Base-by-base conservation (phyloP, 1,140 invertebrate genomes). In the Scaptomyza graminum region DNA sequence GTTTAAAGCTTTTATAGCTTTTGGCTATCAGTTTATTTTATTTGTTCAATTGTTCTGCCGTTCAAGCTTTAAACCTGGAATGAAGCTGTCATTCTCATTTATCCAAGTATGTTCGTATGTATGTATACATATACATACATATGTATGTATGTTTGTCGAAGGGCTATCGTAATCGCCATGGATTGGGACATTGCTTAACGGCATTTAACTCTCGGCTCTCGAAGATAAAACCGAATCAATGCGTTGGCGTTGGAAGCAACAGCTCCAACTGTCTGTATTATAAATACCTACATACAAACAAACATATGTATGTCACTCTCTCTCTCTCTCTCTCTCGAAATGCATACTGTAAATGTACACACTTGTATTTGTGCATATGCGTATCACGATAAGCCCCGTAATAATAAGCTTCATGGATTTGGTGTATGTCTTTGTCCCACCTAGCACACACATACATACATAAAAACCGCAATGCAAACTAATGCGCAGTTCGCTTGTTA, bases 401-500 rank as follows among this genome's bases (percentile, higher is more conserved):
- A 57, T 65, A 56, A 55, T 64, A 64, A 56, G 37, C 22, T 15
- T 13, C 3, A 31, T 70, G 16, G 25, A 31, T 51, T 11, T 62
- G 28, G 5, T 62, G 28, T 31, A 31, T 31, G 61, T 64, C 15
- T 31, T 37, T 52, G 68, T 34, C 31, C 41, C 54, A 47, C 39
- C 31, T 9, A 34, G 7, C 31, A 34, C 31, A 34, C 9, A 34
- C 8, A 9, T 34, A 34, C 31, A 34, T 47, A 52, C 15, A 34
- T 13, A 44, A 12, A 34, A 72, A 60, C 13, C 63, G 34, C 69
- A 52, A 60, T 67, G 63, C 15, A 67, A 67, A 60, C 50, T 66
- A 67, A 72, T 67, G 69, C 69, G 69, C 63, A 72, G 60, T 72
- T 72, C 59, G 51, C 61, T 64, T 37, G 67, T 34, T 51, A 13